Percentiles rank a stretch among this genome's conserved stretches.
These are phyloP conservation scores for Cyprinodon brontotheroides DNA, from an alignment of 2,113 vertebrate species.

Conservation along the genomic window DNA sequence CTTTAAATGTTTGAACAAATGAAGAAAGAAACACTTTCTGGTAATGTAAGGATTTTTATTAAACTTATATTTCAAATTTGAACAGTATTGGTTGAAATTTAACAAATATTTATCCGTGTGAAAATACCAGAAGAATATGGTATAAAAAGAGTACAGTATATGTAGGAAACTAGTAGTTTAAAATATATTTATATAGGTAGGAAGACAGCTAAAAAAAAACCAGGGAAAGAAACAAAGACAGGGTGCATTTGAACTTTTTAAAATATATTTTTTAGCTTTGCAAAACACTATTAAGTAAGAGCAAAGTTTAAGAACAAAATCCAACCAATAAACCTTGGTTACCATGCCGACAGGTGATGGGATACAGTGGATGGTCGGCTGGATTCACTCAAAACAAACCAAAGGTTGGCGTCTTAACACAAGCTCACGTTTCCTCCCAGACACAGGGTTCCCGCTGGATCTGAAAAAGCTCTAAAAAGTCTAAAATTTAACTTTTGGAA, in stretches of 20 bases:
- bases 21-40: not conserved
- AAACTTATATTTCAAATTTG: constrained; percentile 58
- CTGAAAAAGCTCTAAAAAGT: too few relatives aligned
- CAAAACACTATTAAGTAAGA: constrained; percentile 9
- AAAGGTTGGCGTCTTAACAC: not conserved
- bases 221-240: constrained; percentile 28
- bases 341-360: not conserved
- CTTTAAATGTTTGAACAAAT: not conserved
- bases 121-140: constrained; percentile 58
- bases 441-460: too few relatives aligned
- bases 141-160: constrained; percentile 61
- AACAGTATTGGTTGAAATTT: constrained; percentile 64
- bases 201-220: constrained; percentile 42
- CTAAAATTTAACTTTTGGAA: too few relatives aligned
- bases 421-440: not conserved
- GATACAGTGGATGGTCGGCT: not conserved
- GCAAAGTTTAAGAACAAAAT: not conserved
- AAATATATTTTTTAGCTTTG: not conserved
- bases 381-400: not conserved
- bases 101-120: constrained; percentile 48
- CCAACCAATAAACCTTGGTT: not conserved
- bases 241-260: constrained; percentile 31
- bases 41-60: constrained; percentile 71
- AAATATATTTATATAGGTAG: constrained; percentile 72
- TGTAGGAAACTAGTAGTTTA: constrained; percentile 53